phyloP scores from a whole-genome alignment of 2,888 invertebrate genomes.

The Dione vanillae region DNA sequence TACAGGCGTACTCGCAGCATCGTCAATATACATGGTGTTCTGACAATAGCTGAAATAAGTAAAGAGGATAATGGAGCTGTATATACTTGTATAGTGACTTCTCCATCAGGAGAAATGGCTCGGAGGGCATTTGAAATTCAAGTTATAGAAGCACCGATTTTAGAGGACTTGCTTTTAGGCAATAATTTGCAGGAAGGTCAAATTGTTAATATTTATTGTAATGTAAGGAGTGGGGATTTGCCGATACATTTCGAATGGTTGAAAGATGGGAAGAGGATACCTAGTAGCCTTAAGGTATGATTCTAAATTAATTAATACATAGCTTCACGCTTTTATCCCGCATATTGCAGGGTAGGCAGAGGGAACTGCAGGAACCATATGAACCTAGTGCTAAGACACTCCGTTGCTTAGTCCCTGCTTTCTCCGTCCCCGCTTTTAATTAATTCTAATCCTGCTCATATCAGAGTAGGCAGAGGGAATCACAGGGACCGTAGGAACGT shows the following conservation, averaged over 20 bases:
- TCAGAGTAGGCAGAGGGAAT: too few species aligned
- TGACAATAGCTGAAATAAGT: conserved; percentile 85
- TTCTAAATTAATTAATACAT: too few species aligned
- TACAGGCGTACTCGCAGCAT: conserved; percentile 58
- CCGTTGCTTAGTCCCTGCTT: too few species aligned
- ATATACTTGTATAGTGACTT: conserved; percentile 91
- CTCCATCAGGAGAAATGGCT: conserved; percentile 86
- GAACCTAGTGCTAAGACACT: too few species aligned
- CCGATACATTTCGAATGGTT: conserved; percentile 89
- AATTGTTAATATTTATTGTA: conserved; percentile 92
- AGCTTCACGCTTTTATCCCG: too few species aligned
- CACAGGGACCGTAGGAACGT: too few species aligned
- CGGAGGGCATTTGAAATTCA: conserved; percentile 86
- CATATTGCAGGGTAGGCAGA: too few species aligned
- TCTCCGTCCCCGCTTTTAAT: too few species aligned
- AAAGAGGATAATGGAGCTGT: conserved; percentile 88
- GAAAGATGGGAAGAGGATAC: conserved; percentile 87
- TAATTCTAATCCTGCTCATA: too few species aligned
- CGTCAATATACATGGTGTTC: conserved; percentile 81
- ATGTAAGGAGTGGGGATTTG: conserved; percentile 88
- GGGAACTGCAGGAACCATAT: too few species aligned
- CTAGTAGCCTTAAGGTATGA: conserved; percentile 83
- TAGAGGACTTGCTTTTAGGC: conserved; percentile 92
- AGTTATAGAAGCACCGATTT: conserved; percentile 89
- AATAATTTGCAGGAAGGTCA: conserved; percentile 92